These are phyloP conservation scores for Meiosimyza decipiens DNA, from an alignment of 2,888 invertebrate genomes.

Conservation along the genomic window DNA sequence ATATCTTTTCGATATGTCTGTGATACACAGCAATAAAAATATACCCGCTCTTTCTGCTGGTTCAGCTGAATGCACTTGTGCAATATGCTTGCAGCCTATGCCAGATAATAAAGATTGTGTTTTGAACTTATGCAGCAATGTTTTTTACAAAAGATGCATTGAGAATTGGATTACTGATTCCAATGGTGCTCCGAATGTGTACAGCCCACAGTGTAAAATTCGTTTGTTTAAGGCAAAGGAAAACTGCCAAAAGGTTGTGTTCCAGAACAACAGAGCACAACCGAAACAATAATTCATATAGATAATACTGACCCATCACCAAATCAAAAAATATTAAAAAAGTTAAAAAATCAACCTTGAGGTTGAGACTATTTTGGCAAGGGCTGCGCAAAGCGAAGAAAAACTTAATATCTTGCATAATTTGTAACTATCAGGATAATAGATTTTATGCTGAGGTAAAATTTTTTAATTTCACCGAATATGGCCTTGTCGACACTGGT, in stretches of 20 bases:
- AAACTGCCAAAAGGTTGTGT: no score
- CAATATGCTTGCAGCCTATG: not conserved
- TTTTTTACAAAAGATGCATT: not conserved
- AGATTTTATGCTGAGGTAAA: conserved; percentile 1
- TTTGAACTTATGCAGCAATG: not conserved
- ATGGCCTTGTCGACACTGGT: no score
- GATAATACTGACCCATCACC: no score
- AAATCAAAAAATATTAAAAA: not conserved
- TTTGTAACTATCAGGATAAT: not conserved
- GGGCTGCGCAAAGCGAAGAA: not conserved
- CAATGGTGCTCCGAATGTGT: not conserved
- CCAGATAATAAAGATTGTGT: not conserved
- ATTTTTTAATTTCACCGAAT: not conserved
- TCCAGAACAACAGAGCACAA: no score
- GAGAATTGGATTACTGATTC: not conserved
- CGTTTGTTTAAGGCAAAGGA: not conserved
- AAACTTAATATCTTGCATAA: not conserved
- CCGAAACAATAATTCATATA: no score
- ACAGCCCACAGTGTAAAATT: not conserved
- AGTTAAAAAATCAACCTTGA: not conserved
- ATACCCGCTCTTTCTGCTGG: not conserved
- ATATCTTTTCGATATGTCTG: not conserved
- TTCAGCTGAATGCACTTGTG: not conserved
- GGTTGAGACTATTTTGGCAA: not conserved
- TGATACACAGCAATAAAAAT: not conserved